Conservation (phyloP, 2,113 vertebrate genomes). For the Salvelinus namaycush region DNA sequence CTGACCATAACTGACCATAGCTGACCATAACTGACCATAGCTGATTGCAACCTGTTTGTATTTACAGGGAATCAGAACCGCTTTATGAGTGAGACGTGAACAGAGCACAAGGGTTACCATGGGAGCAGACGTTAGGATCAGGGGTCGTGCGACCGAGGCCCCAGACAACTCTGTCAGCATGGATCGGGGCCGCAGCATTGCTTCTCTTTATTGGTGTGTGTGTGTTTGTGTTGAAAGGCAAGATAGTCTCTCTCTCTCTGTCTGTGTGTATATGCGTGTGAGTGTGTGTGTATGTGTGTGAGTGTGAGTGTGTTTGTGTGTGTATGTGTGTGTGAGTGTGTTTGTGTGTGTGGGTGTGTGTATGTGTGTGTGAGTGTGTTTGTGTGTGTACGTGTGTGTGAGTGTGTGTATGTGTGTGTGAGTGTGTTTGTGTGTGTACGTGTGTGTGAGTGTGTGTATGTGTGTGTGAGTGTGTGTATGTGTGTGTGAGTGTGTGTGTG, state of each 20-base stretch:
- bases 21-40: no score
- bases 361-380: background rate
- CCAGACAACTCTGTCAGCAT: conserved; percentile 54
- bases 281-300: background rate
- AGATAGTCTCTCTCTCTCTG: no score
- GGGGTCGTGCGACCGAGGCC: conserved; percentile 33
- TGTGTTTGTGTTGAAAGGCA: background rate
- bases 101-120: conserved; percentile 49
- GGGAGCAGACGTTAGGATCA: conserved; percentile 60
- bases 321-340: background rate
- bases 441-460: no score
- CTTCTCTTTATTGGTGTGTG: conserved; percentile 57
- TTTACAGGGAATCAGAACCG: conserved; percentile 44
- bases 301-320: background rate
- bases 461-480: background rate
- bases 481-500: background rate
- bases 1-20: no score
- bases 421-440: background rate
- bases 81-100: conserved; percentile 48
- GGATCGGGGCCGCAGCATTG: conserved; percentile 43
- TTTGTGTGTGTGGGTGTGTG: background rate
- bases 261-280: background rate
- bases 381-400: background rate
- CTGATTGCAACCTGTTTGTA: conserved; percentile 37
- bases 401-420: conserved; percentile 1